phyloP scores from a whole-genome alignment of 2,797 vertebrate species.

The Xenentodon cancila region DNA sequence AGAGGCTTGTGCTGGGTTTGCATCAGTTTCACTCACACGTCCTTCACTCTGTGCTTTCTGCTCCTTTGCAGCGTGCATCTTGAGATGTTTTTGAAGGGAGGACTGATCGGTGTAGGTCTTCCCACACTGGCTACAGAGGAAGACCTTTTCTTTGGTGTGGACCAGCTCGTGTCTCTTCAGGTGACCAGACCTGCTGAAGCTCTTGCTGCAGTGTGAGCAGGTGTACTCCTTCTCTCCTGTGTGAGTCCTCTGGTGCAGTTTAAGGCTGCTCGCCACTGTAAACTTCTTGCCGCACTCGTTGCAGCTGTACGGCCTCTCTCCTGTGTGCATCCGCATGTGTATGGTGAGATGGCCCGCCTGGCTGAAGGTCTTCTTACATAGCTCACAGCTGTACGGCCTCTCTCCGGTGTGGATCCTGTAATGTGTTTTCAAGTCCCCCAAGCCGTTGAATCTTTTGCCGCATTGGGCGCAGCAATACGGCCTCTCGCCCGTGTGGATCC shows the following conservation, averaged over 20 bases:
- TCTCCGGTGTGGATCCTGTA: slow-evolving; percentile 82
- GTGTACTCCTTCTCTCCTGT: slow-evolving; percentile 80
- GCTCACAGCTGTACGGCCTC: slow-evolving; percentile 79
- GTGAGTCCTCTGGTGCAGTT: slow-evolving; percentile 82
- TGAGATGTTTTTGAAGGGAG: slow-evolving; percentile 75
- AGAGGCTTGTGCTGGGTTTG: neutral
- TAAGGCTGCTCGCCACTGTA: slow-evolving; percentile 83
- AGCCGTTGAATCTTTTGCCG: slow-evolving; percentile 78
- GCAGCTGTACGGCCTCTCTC: slow-evolving; percentile 81
- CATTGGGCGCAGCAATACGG: slow-evolving; percentile 81
- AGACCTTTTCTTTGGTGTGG: slow-evolving; percentile 78
- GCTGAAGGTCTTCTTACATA: slow-evolving; percentile 83
- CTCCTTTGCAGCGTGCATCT: slow-evolving; percentile 60
- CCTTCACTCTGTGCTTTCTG: slow-evolving; percentile 27
- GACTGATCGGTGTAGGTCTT: slow-evolving; percentile 77
- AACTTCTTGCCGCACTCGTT: slow-evolving; percentile 77
- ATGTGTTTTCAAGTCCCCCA: slow-evolving; percentile 82
- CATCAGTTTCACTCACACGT: slow-evolving; percentile 19
- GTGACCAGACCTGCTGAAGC: slow-evolving; percentile 78
- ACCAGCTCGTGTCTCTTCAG: slow-evolving; percentile 82
- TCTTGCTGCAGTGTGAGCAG: slow-evolving; percentile 80
- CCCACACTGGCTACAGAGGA: slow-evolving; percentile 66
- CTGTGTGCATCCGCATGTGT: slow-evolving; percentile 84
- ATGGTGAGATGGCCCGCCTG: slow-evolving; percentile 83
- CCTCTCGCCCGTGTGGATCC: slow-evolving; percentile 82